Base-by-base conservation (phyloP, 2,113 vertebrate species). In the Apistogramma diplotaenia region DNA sequence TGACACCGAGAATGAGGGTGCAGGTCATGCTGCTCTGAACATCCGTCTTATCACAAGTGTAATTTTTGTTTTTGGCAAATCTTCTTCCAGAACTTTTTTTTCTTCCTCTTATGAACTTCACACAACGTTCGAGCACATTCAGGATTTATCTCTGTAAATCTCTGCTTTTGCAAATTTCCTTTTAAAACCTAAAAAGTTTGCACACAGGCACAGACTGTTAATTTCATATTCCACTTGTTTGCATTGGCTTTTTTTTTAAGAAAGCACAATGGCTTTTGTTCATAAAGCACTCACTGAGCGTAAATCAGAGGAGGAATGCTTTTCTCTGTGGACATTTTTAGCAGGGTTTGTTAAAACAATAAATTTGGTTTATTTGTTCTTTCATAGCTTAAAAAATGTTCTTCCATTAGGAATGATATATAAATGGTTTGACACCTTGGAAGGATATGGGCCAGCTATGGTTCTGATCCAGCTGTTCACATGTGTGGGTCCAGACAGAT, bases 401-500 rank as follows among this genome's bases (percentile, higher is more conserved):
- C 57, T 56, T 82, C 61, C 49, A 86, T 74, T 76, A 37, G 46
- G 73, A 55, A 56, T 58, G 33, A 67, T 27, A 29, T 33, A 85
- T 86, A 79, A 84, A 85, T 80, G 53, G 61, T 74, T 58, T 81
- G 76, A 86, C 87, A 86, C 78, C 71, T 82, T 84, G 76, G 35
- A 74, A 59, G 58, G 90, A 88, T 74, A 72, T 9, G 18, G 77
- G 82, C 93, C 92, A 93, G 90, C 86, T 91, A 89, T 86, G 87
- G 88, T 92, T 91, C 84, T 90, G 90, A 87, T 92, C 88, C 86
- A 91, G 90, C 65, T 60, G 25, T 79, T 90, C 79, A 65, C 86
- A 89, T 85, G 79, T 93, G 88, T 89, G 85, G 83, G 90, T 93
- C 86, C 90, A 92, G 93, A 87, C 91, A 90, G 91, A 89, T 86